Evolutionary conservation across 2,113 vertebrate species (phyloP), one percentile per base, ranked within the genome.

Genomic region (Microtus montanus): DNA sequence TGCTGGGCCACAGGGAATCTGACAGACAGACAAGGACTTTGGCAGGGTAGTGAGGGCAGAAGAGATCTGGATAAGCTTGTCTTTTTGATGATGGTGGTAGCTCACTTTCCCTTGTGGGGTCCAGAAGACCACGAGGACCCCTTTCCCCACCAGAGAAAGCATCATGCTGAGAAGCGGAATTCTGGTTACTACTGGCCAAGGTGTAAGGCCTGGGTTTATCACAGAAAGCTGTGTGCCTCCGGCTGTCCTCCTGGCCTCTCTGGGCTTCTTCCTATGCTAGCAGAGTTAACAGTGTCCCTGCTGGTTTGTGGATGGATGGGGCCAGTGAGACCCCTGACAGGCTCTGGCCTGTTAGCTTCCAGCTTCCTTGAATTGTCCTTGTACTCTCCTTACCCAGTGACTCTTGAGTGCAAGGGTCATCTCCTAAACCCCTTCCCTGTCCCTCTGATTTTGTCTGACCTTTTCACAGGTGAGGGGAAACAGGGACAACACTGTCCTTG

Each of bases 1-100:
- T 26, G 58, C 70, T 79, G 33, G 14, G 33, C 41, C 44, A 0
- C 38, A 10, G 30, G 88, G 17, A 63, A 49, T 66, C 33, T 14
- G 97, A 96, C 90, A 97, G 98, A n/a, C n/a, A 99, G 98, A 98
- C 98, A 97, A 99, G 98, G 98, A 98, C 98, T 99, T 99, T 98
- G 99, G 98, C 98, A 0, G 71, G 64, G 26, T 3, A 0, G 2
- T 20, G 6, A n/a, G 30, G 30, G 44, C n/a, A 74, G 49, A 70
- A 38, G 15, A 17, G 38, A 61, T 58, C 26, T 3, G 3, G 38
- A 44, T 12, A 14, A 71, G 26, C 17, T 58, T 41, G 13, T 28
- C 68, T 17, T 17, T 28, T 61, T 61, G 52, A 30, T 74, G 17
- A 5, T 30, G 28, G 5, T 13, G 15, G 9, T 3, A 54, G n/a